Percentiles rank a stretch among this genome's conserved stretches.
These are phyloP conservation scores for Pecten maximus DNA, from an alignment of 2,888 invertebrate genomes.

Conservation along the genomic window DNA sequence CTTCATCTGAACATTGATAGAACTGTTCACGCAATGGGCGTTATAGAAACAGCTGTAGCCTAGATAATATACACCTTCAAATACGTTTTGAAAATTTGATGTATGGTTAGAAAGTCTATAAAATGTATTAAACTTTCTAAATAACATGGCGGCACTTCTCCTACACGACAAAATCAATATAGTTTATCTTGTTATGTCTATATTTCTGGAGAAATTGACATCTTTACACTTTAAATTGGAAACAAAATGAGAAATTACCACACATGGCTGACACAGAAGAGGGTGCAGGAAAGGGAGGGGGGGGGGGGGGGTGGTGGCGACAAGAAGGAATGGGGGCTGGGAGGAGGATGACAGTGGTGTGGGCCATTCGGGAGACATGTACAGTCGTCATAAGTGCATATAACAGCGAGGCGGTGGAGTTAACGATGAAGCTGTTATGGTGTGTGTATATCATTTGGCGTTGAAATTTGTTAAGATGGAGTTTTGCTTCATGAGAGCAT, in stretches of 20 bases:
- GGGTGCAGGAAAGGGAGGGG: not conserved
- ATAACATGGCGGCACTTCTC: not conserved
- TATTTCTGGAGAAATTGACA: not conserved
- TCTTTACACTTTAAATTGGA: not conserved
- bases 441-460: too few species aligned
- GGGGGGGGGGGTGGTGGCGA: not conserved
- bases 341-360: too few species aligned
- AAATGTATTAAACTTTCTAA: not conserved
- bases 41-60: not conserved
- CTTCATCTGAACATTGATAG: not conserved
- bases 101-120: not conserved
- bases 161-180: constrained; percentile 11
- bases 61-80: constrained; percentile 6
- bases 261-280: not conserved
- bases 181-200: not conserved
- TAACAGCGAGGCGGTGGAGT: too few species aligned
- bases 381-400: too few species aligned
- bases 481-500: too few species aligned
- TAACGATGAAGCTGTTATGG: too few species aligned
- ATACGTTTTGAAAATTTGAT: constrained; percentile 26
- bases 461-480: too few species aligned
- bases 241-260: not conserved
- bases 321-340: not conserved
- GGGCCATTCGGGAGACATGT: too few species aligned
- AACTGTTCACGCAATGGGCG: constrained; percentile 7